These are phyloP conservation scores for Aphelinus certus DNA, from an alignment of 1,140 invertebrate species.

Conservation along the genomic window DNA sequence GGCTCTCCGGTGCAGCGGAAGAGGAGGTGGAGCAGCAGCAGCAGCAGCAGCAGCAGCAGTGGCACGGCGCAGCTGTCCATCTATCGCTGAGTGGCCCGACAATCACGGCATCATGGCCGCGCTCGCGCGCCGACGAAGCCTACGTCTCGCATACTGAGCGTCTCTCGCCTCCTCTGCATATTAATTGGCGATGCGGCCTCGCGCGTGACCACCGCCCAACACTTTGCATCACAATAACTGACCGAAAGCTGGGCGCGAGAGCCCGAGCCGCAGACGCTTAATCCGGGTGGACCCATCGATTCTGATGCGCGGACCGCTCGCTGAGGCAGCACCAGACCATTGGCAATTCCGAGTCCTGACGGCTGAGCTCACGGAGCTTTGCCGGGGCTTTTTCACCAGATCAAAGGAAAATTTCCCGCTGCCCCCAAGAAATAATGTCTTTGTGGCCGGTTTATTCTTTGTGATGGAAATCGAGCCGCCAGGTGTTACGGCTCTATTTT, in stretches of 20 bases:
- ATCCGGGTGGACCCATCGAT: conserved; percentile 10
- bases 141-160: conserved; percentile 56
- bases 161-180: conserved; percentile 49
- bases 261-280: conserved; percentile 26
- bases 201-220: conserved; percentile 29
- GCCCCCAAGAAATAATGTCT: no score
- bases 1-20: not conserved
- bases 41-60: no score
- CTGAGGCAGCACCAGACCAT: no score
- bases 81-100: conserved; percentile 37
- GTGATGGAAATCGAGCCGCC: no score
- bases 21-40: not conserved
- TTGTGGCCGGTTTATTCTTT: no score
- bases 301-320: not conserved
- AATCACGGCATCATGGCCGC: conserved; percentile 55
- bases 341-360: not conserved
- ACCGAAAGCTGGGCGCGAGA: conserved; percentile 3
- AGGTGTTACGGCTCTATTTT: no score
- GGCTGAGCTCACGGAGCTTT: no score
- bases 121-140: conserved; percentile 38
- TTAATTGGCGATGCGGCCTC: conserved; percentile 49
- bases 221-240: conserved; percentile 52
- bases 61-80: not conserved
- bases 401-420: not conserved
- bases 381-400: not conserved